phyloP scores from a whole-genome alignment of 2,113 vertebrate genomes.

The Eretmochelys imbricata region DNA sequence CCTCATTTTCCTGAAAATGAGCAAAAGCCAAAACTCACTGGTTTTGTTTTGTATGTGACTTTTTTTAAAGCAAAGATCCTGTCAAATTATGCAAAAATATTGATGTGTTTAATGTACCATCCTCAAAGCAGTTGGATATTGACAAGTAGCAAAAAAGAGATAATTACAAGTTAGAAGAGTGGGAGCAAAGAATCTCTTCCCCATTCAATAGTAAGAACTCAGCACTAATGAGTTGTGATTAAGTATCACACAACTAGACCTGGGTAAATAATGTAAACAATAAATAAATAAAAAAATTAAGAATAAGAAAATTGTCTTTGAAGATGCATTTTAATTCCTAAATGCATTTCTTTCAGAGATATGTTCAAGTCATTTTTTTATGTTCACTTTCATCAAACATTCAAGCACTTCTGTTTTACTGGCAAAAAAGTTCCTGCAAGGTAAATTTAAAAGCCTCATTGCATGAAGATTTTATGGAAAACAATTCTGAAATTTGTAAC shows the following conservation, averaged over 20 bases:
- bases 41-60: neutral
- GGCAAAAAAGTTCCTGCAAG: neutral
- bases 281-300: neutral
- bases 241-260: constrained; percentile 4
- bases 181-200: constrained; percentile 23
- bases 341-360: constrained; percentile 17
- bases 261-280: constrained; percentile 37
- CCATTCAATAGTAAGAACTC: constrained; percentile 21
- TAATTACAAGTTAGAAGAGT: constrained; percentile 2
- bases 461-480: constrained; percentile 1
- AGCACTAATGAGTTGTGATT: constrained; percentile 29
- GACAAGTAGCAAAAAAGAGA: neutral
- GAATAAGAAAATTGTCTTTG: constrained; percentile 32
- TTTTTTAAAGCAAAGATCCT: neutral
- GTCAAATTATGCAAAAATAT: neutral
- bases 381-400: constrained; percentile 54
- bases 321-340: constrained; percentile 39
- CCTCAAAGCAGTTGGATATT: constrained; percentile 7
- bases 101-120: neutral
- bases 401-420: constrained; percentile 41
- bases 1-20: neutral
- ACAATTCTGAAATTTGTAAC: neutral
- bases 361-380: neutral
- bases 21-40: neutral
- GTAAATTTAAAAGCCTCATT: constrained; percentile 38